Conservation (phyloP, 2,113 vertebrate species). For the Hystrix brachyura region DNA sequence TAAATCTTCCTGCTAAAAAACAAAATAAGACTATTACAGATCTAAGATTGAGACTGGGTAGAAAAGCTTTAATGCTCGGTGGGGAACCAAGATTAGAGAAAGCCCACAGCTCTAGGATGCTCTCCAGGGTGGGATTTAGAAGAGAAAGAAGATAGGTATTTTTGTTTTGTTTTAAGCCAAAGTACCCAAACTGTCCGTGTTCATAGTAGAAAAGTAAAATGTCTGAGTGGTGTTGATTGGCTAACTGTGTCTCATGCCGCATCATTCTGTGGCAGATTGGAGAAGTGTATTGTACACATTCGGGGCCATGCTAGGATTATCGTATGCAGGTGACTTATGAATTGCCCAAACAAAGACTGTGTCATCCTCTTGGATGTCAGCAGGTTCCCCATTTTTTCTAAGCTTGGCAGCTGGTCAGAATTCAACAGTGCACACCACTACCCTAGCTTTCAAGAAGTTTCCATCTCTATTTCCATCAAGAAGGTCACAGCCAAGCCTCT, state of each 20-base stretch:
- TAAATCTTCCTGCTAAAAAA: conserved; percentile 37
- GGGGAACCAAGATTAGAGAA: background rate
- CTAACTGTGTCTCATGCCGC: background rate
- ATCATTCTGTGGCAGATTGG: background rate
- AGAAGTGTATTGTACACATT: background rate
- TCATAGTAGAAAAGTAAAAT: background rate
- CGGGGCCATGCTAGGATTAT: background rate
- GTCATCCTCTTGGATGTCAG: background rate
- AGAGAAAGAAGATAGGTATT: background rate
- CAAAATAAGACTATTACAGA: background rate
- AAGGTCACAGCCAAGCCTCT: background rate
- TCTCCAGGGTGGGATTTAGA: background rate
- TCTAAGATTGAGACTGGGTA: background rate
- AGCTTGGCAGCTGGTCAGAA: background rate
- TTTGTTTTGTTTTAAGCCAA: conserved; percentile 25
- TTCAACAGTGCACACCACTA: background rate
- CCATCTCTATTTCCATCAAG: background rate
- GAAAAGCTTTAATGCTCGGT: background rate
- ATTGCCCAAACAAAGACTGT: background rate
- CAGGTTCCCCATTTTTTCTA: background rate
- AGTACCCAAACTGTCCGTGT: background rate
- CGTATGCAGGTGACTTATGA: background rate
- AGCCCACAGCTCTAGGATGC: background rate
- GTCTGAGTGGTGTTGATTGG: background rate
- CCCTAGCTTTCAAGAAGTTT: background rate